Percentiles rank a stretch among this genome's conserved stretches.
These are phyloP conservation scores for Propithecus deckenii DNA, from an alignment of 2,797 vertebrate species.

Conservation along the genomic window DNA sequence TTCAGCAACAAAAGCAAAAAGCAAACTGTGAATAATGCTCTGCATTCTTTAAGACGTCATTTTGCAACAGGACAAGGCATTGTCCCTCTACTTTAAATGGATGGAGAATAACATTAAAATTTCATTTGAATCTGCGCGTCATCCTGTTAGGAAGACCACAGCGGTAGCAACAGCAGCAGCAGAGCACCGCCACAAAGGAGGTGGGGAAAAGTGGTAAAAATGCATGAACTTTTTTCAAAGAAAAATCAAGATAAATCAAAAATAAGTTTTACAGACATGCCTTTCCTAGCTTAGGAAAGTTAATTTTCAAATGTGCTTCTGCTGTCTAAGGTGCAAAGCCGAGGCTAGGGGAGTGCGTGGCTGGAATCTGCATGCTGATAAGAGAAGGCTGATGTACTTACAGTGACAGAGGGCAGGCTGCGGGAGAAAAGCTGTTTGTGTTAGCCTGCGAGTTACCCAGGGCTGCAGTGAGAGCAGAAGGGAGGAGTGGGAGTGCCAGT, in stretches of 20 bases:
- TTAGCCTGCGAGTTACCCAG: slow-evolving; percentile 95
- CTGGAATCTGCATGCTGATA: slow-evolving; percentile 88
- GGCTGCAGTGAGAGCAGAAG: slow-evolving; percentile 92
- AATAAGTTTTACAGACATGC: slow-evolving; percentile 84
- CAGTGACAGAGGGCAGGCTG: slow-evolving; percentile 94
- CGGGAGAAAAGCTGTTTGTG: slow-evolving; percentile 94
- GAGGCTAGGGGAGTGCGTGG: slow-evolving; percentile 83
- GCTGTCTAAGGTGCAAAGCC: slow-evolving; percentile 85
- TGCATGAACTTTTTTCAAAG: slow-evolving; percentile 81
- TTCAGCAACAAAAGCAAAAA: slow-evolving; percentile 72
- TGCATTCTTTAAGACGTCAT: slow-evolving; percentile 72
- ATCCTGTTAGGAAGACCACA: slow-evolving; percentile 75
- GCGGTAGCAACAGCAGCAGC: slow-evolving; percentile 59
- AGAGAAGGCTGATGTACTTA: slow-evolving; percentile 95
- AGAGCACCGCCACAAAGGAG: slow-evolving; percentile 64
- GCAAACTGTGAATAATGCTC: slow-evolving; percentile 68
- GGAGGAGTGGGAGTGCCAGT: slow-evolving; percentile 89
- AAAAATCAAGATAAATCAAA: slow-evolving; percentile 82
- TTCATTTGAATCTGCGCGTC: slow-evolving; percentile 78
- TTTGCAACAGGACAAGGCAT: slow-evolving; percentile 73
- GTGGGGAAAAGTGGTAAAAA: slow-evolving; percentile 68
- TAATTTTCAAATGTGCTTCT: slow-evolving; percentile 82
- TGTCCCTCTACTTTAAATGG: slow-evolving; percentile 70
- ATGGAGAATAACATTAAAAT: slow-evolving; percentile 68
- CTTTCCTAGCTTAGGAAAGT: slow-evolving; percentile 84